Conservation (phyloP, 2,797 vertebrate genomes). For the Lepilemur septentrionalis region DNA sequence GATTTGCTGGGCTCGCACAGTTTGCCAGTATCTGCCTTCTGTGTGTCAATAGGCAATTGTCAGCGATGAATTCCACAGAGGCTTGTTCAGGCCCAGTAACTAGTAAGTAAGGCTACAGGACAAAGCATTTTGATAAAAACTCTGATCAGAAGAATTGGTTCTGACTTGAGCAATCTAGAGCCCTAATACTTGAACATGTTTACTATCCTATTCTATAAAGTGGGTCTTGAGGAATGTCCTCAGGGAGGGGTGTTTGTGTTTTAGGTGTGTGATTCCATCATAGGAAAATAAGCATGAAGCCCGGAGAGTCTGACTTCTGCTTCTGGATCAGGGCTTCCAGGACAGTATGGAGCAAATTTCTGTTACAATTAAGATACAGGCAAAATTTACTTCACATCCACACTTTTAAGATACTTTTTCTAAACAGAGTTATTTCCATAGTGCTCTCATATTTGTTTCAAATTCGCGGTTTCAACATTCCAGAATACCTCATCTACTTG, state of each 20-base stretch:
- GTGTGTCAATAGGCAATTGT: background rate
- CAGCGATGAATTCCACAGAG: background rate
- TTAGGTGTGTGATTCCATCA: background rate
- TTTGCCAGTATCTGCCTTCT: background rate
- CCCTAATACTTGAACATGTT: background rate
- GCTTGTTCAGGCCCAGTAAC: background rate
- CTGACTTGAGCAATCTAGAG: background rate
- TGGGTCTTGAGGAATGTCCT: background rate
- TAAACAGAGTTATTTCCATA: background rate
- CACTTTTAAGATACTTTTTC: background rate
- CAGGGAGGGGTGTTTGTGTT: background rate
- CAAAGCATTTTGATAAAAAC: background rate
- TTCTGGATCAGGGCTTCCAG: background rate
- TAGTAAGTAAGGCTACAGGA: too few species aligned
- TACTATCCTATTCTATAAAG: background rate
- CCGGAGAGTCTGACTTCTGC: background rate
- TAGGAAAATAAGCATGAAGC: background rate
- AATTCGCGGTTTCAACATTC: background rate
- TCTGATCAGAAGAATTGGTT: background rate
- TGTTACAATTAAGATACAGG: background rate
- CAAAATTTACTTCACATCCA: background rate
- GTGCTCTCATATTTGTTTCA: background rate
- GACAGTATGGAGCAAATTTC: background rate
- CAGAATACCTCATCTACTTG: slow-evolving; percentile 88
- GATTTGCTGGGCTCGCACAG: background rate